phyloP scores from a whole-genome alignment of 2,888 invertebrate genomes.

The Mycalesis mineus region DNA sequence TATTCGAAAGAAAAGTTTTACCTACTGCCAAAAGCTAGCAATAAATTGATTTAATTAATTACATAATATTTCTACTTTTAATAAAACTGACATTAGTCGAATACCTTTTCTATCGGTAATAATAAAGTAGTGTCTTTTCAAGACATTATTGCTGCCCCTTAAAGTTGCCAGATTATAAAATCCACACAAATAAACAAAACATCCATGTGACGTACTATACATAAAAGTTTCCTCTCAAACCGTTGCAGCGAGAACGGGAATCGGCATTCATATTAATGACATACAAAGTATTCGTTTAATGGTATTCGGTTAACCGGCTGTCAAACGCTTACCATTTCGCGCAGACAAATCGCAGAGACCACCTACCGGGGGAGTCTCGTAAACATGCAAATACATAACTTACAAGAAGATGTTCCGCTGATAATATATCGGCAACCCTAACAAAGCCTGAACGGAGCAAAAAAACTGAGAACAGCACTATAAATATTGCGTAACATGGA shows the following conservation, averaged over 20 bases:
- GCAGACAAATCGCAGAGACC: constrained; percentile 66
- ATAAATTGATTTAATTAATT: no score
- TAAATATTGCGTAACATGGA: constrained; percentile 23
- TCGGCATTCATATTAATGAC: constrained; percentile 44
- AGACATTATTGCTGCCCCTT: no score
- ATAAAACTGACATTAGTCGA: no score
- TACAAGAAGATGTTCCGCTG: constrained; percentile 43
- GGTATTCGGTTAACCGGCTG: constrained; percentile 61
- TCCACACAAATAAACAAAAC: no score
- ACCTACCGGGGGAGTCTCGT: constrained; percentile 61
- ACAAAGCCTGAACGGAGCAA: constrained; percentile 34
- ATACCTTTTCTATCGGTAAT: no score
- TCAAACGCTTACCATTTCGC: constrained; percentile 59
- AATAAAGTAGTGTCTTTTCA: no score
- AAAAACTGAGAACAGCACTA: constrained; percentile 27
- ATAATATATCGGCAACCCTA: constrained; percentile 44
- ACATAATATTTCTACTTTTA: no score
- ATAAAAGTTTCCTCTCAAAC: no score
- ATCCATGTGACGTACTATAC: no score
- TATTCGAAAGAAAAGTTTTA: no score
- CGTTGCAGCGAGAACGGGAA: constrained; percentile 41
- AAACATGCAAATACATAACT: constrained; percentile 70
- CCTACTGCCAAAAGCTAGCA: no score
- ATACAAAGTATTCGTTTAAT: constrained; percentile 54
- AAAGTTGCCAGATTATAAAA: no score